Conservation (phyloP, 1,140 invertebrate genomes). For the Aculops lycopersici region DNA sequence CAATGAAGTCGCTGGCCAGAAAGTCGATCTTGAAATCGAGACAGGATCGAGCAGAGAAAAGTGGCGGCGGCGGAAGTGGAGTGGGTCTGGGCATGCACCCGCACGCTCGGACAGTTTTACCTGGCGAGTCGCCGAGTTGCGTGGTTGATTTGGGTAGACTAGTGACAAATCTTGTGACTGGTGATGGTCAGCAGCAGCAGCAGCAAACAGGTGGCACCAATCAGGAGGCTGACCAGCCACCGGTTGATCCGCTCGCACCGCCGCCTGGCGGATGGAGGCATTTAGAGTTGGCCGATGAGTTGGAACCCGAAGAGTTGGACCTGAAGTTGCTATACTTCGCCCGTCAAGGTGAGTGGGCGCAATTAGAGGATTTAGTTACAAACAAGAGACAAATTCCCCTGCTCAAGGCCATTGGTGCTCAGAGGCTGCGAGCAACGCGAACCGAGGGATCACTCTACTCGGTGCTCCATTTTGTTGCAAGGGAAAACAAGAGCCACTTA, state of each 20-base stretch:
- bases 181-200: not conserved
- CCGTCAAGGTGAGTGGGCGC: not conserved
- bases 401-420: not conserved
- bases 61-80: not conserved
- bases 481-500: constrained; percentile 59
- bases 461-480: constrained; percentile 67
- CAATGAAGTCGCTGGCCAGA: not conserved
- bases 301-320: not conserved
- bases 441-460: constrained; percentile 51
- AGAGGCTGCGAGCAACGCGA: not conserved
- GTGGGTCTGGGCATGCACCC: not conserved
- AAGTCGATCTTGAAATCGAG: not conserved
- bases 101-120: not conserved
- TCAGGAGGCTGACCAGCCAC: not conserved
- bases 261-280: not conserved
- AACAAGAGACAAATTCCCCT: not conserved
- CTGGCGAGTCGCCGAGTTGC: no score
- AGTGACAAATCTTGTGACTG: no score
- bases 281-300: not conserved
- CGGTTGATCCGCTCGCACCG: not conserved
- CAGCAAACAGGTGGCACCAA: not conserved
- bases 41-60: not conserved
- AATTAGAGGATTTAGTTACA: not conserved
- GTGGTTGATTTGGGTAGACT: no score
- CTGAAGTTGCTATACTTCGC: not conserved